A percentile compares a stretch with the other conserved stretches of the same genome.
Evolutionary conservation across 2,797 vertebrate genomes (phyloP).

Genomic region (Ceyx erithaca): DNA sequence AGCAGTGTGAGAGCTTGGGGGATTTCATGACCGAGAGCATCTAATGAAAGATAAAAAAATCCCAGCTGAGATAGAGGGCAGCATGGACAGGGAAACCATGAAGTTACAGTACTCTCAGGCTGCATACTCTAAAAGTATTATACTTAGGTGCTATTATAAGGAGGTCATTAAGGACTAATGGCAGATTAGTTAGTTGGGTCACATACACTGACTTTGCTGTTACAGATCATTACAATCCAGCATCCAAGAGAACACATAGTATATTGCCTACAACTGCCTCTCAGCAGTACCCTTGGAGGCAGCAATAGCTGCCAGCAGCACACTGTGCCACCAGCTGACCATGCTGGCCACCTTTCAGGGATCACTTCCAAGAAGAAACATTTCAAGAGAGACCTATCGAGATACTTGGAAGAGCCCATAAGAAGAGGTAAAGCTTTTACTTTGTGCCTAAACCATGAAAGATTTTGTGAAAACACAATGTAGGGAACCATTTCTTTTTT

Average conservation of each 20-base stretch:
- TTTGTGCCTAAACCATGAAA: accelerated
- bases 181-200: background rate
- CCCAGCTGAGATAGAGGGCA: background rate
- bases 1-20: background rate
- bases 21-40: background rate
- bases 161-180: background rate
- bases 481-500: background rate
- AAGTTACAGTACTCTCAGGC: background rate
- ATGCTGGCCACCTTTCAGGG: background rate
- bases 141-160: background rate
- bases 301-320: background rate
- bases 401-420: accelerated
- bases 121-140: background rate
- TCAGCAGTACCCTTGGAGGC: background rate
- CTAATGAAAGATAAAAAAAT: background rate
- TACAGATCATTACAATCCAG: background rate
- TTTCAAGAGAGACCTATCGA: background rate
- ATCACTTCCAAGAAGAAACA: background rate
- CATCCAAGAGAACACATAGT: background rate
- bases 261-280: background rate
- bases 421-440: background rate
- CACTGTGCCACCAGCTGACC: background rate
- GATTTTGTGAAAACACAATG: background rate
- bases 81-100: accelerated
- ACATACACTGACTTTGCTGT: background rate